Evolutionary conservation across 2,797 vertebrate species (phyloP), one percentile per base, ranked within the genome.

Genomic region (Chelmon rostratus): DNA sequence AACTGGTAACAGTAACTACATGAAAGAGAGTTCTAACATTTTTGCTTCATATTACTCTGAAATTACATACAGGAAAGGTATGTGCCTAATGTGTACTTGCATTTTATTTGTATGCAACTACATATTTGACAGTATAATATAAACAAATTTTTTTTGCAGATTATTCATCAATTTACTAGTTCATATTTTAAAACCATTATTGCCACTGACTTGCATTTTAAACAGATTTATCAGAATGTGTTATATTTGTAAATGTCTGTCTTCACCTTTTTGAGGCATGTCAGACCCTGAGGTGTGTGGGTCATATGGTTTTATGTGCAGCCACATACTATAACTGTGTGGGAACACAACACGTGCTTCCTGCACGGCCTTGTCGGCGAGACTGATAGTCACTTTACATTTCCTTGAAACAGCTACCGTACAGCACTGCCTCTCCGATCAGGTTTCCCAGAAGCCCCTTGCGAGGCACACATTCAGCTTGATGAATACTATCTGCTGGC

Each of bases 371-470:
- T 12, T 8, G n/a, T 6, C 38, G 64, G 5, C 3, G 1, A 47
- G 23, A 52, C n/a, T 53, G 28, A 75, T 66, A 38, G 72, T 42
- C 42, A 3, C 12, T 74, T 78, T 31, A 66, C 65, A 74, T 61
- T 81, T 82, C 38, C 59, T 53, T 62, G 52, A 86, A 68, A 59
- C 21, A 82, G 84, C 72, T 75, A 88, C 73, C 1, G 4, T 61
- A n/a, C 25, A 23, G 28, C 84, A 47, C 37, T 53, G 54, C 52
- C 44, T 31, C 50, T 4, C 73, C 1, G 68, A 67, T 85, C 72
- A n/a, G 50, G 65, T 86, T 91, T 87, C 85, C 75, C 72, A 66
- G 75, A 86, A 79, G 42, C 16, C 68, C 70, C 58, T n/a, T 15
- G 21, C 74, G 31, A 73, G 54, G 46, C 62, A 69, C 25, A 33